A percentile compares a stretch with the other conserved stretches of the same genome.
Conservation (phyloP, 2,888 invertebrate genomes). For the Trichopria drosophilae region DNA sequence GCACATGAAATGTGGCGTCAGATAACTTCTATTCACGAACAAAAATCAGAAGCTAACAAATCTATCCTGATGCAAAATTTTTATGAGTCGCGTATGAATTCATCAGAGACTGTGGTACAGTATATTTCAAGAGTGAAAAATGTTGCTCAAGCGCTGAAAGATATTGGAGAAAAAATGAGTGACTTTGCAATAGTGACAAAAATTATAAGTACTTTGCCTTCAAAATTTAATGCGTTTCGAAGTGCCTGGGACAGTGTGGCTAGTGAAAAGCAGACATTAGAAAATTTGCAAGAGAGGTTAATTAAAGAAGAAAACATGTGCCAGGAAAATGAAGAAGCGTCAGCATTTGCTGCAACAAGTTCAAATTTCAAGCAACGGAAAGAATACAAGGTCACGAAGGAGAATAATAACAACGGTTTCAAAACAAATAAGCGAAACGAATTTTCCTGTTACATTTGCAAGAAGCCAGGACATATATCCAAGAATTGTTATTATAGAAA, state of each 20-base stretch:
- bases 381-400: background rate
- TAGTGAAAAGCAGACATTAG: background rate
- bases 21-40: background rate
- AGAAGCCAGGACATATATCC: background rate
- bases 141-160: background rate
- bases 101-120: background rate
- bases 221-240: background rate
- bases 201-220: background rate
- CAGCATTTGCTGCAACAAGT: background rate
- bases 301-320: background rate
- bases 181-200: background rate
- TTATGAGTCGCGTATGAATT: background rate
- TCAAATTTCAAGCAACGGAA: background rate
- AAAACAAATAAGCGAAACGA: background rate
- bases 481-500: background rate
- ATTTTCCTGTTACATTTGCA: background rate
- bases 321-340: background rate
- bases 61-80: background rate
- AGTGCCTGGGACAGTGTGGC: background rate
- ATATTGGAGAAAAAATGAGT: background rate
- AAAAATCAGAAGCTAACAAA: background rate
- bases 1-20: background rate
- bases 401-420: background rate
- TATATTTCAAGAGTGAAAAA: background rate
- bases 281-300: background rate